phyloP scores from a whole-genome alignment of 2,113 vertebrate species.

The Gallinago jamesoni region DNA sequence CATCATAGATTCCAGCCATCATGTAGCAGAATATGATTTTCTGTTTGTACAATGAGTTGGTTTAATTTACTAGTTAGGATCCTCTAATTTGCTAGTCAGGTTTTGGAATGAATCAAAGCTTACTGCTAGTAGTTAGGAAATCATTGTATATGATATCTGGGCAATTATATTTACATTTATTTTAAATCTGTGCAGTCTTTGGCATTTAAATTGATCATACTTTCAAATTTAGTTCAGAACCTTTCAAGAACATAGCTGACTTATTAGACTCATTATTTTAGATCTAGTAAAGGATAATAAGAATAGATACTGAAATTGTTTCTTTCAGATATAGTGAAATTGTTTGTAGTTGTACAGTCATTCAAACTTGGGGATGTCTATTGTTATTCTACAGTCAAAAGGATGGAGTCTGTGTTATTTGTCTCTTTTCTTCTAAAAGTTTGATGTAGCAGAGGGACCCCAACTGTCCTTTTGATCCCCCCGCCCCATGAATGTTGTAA shows the following conservation, averaged over 20 bases:
- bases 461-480: not conserved
- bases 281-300: not conserved
- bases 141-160: not conserved
- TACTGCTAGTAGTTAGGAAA: not conserved
- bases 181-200: not conserved
- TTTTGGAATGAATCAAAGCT: not conserved
- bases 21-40: not conserved
- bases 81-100: not conserved
- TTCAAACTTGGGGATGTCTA: not conserved
- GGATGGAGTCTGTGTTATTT: not conserved
- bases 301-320: not conserved
- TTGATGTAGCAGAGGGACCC: not conserved
- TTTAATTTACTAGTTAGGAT: not conserved
- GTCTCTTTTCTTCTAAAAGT: not conserved
- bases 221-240: not conserved
- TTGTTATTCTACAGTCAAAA: not conserved
- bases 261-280: accelerated
- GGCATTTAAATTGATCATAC: not conserved
- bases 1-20: not conserved
- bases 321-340: not conserved
- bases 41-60: not conserved
- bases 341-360: not conserved
- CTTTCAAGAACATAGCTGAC: not conserved
- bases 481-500: not conserved
- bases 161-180: not conserved